These are phyloP conservation scores for Scleropages formosus DNA, from an alignment of 2,797 vertebrate genomes.

Conservation along the genomic window DNA sequence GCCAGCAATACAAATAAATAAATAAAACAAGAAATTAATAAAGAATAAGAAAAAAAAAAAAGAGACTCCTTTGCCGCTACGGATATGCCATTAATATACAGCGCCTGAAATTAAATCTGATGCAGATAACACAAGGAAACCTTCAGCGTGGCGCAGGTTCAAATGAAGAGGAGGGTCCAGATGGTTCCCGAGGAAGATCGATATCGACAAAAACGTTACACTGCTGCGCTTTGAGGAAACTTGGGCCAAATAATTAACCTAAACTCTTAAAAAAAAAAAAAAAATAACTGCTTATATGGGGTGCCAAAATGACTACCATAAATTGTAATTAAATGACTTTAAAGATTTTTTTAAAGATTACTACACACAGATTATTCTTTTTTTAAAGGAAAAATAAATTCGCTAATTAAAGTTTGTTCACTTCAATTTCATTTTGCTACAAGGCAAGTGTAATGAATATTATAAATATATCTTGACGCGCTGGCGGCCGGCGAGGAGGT, in stretches of 20 bases:
- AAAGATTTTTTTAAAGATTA: slow-evolving; percentile 73
- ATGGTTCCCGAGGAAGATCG: slow-evolving; percentile 20
- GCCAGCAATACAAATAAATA: no score
- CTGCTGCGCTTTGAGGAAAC: slow-evolving; percentile 33
- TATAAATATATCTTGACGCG: slow-evolving; percentile 8
- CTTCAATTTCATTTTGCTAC: slow-evolving; percentile 7
- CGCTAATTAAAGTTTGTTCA: slow-evolving; percentile 25
- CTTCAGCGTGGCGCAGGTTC: neutral
- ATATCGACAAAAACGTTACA: slow-evolving; percentile 38
- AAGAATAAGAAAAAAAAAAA: no score
- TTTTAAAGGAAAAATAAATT: slow-evolving; percentile 42
- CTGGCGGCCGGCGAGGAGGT: neutral
- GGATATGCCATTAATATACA: no score
- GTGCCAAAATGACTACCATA: slow-evolving; percentile 43
- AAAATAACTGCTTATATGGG: slow-evolving; percentile 38
- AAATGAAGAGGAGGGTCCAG: neutral
- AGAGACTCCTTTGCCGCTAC: no score
- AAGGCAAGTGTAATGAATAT: slow-evolving; percentile 4
- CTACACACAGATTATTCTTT: slow-evolving; percentile 69
- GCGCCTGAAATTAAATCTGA: no score
- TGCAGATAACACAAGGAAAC: neutral
- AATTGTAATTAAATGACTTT: slow-evolving; percentile 73
- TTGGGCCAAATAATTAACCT: slow-evolving; percentile 46
- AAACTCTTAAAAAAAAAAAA: slow-evolving; percentile 44
- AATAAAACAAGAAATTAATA: no score